Evolutionary conservation across 2,797 vertebrate species (phyloP).

Genomic region (Lagocephalus sceleratus): DNA sequence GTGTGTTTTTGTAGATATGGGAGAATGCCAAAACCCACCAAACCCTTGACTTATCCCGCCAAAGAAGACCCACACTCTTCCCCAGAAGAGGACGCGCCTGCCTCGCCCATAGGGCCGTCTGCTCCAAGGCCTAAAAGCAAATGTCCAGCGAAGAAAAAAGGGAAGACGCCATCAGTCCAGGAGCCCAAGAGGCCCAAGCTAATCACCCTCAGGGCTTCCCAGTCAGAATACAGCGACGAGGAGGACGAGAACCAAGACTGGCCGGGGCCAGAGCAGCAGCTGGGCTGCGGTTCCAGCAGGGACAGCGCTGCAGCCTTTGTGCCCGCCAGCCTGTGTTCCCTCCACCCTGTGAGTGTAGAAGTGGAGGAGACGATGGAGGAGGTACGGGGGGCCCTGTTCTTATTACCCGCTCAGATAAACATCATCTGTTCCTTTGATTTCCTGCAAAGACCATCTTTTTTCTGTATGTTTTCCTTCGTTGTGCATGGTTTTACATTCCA

Average conservation of each 20-base stretch:
- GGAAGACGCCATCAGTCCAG: conserved; percentile 44
- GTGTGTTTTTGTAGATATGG: conserved; percentile 65
- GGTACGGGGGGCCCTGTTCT: conserved; percentile 67
- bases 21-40: conserved; percentile 72
- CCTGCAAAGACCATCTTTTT: conserved; percentile 7
- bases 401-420: neutral
- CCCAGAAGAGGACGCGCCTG: conserved; percentile 25
- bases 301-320: conserved; percentile 85
- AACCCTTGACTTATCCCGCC: conserved; percentile 61
- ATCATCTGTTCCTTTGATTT: conserved; percentile 18
- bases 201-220: conserved; percentile 84
- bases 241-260: conserved; percentile 58
- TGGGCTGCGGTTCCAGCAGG: conserved; percentile 66
- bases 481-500: conserved; percentile 58
- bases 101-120: conserved; percentile 11
- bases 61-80: conserved; percentile 52
- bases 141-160: conserved; percentile 47
- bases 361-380: conserved; percentile 92
- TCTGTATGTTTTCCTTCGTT: conserved; percentile 30
- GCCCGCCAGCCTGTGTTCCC: conserved; percentile 82
- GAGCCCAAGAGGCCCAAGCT: conserved; percentile 76
- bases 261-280: conserved; percentile 67
- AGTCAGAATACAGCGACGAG: conserved; percentile 73
- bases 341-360: conserved; percentile 72
- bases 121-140: conserved; percentile 33